Percentiles rank a stretch among this genome's conserved stretches.
Evolutionary conservation across 2,888 invertebrate genomes (phyloP).

Genomic region (Harpalus rubripes): DNA sequence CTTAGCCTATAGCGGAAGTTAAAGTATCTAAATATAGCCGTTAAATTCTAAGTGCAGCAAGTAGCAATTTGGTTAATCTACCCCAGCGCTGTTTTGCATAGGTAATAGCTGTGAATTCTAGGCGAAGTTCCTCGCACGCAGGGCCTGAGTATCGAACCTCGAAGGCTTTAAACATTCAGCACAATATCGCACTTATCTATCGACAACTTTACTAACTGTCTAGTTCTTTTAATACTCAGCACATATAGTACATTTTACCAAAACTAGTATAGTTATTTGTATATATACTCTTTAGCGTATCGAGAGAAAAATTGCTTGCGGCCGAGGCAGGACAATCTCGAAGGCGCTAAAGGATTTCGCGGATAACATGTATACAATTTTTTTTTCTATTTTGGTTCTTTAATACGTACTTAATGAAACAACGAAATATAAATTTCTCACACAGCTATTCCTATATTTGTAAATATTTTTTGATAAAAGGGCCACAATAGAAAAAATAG

Average conservation of each 20-base stretch:
- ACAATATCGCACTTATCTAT: not conserved
- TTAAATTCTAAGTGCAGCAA: slow-evolving; percentile 11
- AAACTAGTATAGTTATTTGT: no score
- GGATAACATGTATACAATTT: no score
- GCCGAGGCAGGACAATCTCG: no score
- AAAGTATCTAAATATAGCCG: slow-evolving; percentile 22
- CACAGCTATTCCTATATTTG: no score
- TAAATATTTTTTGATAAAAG: no score
- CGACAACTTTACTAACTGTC: not conserved
- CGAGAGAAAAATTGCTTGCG: no score
- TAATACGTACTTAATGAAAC: no score
- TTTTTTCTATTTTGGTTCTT: no score
- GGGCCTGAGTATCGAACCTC: not conserved
- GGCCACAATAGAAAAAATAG: no score
- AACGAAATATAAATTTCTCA: no score
- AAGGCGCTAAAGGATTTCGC: no score
- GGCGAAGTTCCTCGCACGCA: not conserved
- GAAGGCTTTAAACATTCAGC: not conserved
- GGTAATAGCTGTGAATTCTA: slow-evolving; percentile 10
- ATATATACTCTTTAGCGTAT: no score
- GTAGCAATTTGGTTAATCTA: slow-evolving; percentile 41
- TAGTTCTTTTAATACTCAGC: not conserved
- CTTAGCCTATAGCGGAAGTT: not conserved
- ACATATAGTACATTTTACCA: not conserved
- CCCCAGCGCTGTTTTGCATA: slow-evolving; percentile 32